Conservation (phyloP, 2,888 invertebrate species). For the Noctua comes region DNA sequence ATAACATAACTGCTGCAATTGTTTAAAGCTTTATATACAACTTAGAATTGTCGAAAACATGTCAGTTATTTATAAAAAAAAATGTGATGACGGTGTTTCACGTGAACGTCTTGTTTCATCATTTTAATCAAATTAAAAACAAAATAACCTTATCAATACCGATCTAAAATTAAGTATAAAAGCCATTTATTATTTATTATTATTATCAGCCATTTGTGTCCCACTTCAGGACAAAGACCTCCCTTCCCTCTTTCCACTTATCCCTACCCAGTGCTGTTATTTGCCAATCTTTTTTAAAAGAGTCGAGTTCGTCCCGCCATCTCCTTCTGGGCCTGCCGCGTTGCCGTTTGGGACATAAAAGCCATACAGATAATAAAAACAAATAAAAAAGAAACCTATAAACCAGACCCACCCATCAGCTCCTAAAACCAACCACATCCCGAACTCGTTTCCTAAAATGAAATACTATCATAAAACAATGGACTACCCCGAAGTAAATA, state of each 20-base stretch:
- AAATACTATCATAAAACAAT: conserved; percentile 65
- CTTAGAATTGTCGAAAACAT: not conserved
- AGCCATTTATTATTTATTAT: too few relatives aligned
- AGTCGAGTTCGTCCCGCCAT: too few relatives aligned
- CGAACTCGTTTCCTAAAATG: conserved; percentile 44
- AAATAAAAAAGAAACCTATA: conserved; percentile 9
- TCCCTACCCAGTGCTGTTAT: too few relatives aligned
- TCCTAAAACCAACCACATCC: conserved; percentile 39
- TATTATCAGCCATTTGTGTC: too few relatives aligned
- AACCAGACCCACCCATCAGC: conserved; percentile 7
- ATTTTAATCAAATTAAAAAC: not conserved
- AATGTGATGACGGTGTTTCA: not conserved
- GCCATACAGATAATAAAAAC: not conserved
- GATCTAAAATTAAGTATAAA: not conserved
- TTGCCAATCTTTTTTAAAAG: too few relatives aligned
- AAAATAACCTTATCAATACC: not conserved
- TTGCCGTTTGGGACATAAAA: too few relatives aligned
- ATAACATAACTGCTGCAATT: not conserved
- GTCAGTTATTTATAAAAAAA: not conserved
- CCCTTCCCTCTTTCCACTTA: too few relatives aligned
- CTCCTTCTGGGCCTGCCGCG: too few relatives aligned
- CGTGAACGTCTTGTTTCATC: not conserved
- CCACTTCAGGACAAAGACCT: too few relatives aligned
- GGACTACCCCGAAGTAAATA: conserved; percentile 50
- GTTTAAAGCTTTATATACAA: too few relatives aligned